Evolutionary conservation across 1,140 invertebrate species (phyloP).

Genomic region (Drosophila ohnishii): DNA sequence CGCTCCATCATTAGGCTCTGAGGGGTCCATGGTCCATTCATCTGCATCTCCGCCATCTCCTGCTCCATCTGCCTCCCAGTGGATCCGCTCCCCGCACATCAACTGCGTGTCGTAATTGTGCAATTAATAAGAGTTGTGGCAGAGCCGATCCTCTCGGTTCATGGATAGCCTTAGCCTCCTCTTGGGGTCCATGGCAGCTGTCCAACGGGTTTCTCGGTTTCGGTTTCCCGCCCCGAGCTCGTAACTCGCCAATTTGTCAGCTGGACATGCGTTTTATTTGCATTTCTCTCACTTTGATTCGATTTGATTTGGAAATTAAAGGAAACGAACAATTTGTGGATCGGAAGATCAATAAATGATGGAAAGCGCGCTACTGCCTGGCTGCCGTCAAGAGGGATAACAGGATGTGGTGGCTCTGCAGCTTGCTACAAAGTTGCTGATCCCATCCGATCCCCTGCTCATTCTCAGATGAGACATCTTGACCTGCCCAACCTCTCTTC

Average conservation of each 20-base stretch:
- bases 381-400: neutral
- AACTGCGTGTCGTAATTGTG: conserved; percentile 80
- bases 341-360: conserved; percentile 29
- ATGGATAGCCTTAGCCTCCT: conserved; percentile 13
- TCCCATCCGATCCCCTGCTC: neutral
- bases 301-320: conserved; percentile 65
- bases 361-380: neutral
- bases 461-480: neutral
- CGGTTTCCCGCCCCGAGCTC: conserved; percentile 27
- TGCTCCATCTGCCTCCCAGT: neutral
- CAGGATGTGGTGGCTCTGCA: conserved; percentile 1
- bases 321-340: conserved; percentile 68
- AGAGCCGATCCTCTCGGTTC: conserved; percentile 34
- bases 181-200: conserved; percentile 44
- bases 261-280: conserved; percentile 80
- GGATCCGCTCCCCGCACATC: conserved; percentile 47
- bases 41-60: conserved; percentile 11
- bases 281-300: conserved; percentile 58
- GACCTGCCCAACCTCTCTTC: neutral
- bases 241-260: conserved; percentile 78
- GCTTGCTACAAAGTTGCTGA: neutral
- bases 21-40: conserved; percentile 58
- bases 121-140: conserved; percentile 71
- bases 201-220: conserved; percentile 67
- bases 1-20: conserved; percentile 55